phyloP scores from a whole-genome alignment of 2,797 vertebrate genomes.

The Furcifer pardalis region DNA sequence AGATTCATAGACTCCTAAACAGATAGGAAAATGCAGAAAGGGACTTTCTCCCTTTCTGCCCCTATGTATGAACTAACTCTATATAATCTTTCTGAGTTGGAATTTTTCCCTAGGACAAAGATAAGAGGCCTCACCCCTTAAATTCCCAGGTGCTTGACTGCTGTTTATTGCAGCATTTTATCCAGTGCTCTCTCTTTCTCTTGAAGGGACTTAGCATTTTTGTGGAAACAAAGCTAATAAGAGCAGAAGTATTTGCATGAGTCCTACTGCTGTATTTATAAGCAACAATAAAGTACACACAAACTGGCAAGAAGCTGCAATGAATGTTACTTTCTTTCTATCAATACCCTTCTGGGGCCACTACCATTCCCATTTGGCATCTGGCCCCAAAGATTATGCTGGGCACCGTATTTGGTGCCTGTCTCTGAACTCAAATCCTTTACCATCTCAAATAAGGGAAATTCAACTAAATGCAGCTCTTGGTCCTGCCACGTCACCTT shows the following conservation, averaged over 20 bases:
- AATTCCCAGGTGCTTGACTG: neutral
- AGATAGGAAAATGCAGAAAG: too few relatives aligned
- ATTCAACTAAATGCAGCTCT: neutral
- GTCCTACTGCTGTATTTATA: too few relatives aligned
- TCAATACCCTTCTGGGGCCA: neutral
- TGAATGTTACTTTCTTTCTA: neutral
- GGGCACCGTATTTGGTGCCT: neutral
- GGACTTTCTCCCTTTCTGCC: too few relatives aligned
- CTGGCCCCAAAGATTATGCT: too few relatives aligned
- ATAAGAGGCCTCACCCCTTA: neutral
- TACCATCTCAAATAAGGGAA: too few relatives aligned
- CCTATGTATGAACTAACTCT: too few relatives aligned
- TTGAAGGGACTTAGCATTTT: neutral
- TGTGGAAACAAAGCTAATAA: too few relatives aligned
- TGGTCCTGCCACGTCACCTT: neutral
- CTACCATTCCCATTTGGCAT: neutral
- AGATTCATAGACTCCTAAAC: neutral
- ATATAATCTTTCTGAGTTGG: neutral
- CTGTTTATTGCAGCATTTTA: neutral
- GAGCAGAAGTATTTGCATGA: neutral
- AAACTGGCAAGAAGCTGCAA: neutral
- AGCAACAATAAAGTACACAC: neutral
- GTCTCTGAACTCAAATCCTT: neutral
- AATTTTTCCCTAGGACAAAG: neutral
- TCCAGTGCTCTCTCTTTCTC: neutral